Conservation (phyloP, 2,888 invertebrate species). For the Penaeus monodon region DNA sequence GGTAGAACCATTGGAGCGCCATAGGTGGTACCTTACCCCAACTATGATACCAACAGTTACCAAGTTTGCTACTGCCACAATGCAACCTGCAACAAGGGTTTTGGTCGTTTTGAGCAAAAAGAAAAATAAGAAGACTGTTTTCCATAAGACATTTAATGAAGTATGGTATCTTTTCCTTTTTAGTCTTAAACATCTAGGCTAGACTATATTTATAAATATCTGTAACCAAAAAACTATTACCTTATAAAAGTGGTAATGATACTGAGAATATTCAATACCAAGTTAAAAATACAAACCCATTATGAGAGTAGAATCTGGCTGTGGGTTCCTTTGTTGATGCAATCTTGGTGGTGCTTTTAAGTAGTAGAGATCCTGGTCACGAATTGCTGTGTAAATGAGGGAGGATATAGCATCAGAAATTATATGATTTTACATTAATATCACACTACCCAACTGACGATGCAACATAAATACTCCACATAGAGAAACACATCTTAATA, state of each 20-base stretch:
- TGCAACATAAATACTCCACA: no score
- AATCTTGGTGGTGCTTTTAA: slow-evolving; percentile 21
- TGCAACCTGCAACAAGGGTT: slow-evolving; percentile 35
- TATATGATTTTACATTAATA: neutral
- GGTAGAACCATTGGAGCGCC: slow-evolving; percentile 46
- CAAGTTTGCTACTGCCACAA: slow-evolving; percentile 55
- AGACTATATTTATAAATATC: no score
- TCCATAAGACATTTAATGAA: neutral
- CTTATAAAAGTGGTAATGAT: neutral
- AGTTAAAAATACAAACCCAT: slow-evolving; percentile 36
- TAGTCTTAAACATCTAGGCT: no score
- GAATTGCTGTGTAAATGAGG: slow-evolving; percentile 38
- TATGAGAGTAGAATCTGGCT: slow-evolving; percentile 51
- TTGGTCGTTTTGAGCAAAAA: neutral
- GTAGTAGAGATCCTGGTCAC: slow-evolving; percentile 53
- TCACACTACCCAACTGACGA: neutral
- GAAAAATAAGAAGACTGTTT: neutral
- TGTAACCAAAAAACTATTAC: no score
- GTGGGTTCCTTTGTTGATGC: slow-evolving; percentile 50
- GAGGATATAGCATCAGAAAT: neutral
- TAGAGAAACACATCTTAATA: no score
- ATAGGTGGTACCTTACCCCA: slow-evolving; percentile 52
- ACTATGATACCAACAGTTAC: slow-evolving; percentile 57
- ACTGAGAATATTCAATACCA: neutral
- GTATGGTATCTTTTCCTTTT: no score